These are phyloP conservation scores for Buteo buteo DNA, from an alignment of 2,113 vertebrate species.

Conservation along the genomic window DNA sequence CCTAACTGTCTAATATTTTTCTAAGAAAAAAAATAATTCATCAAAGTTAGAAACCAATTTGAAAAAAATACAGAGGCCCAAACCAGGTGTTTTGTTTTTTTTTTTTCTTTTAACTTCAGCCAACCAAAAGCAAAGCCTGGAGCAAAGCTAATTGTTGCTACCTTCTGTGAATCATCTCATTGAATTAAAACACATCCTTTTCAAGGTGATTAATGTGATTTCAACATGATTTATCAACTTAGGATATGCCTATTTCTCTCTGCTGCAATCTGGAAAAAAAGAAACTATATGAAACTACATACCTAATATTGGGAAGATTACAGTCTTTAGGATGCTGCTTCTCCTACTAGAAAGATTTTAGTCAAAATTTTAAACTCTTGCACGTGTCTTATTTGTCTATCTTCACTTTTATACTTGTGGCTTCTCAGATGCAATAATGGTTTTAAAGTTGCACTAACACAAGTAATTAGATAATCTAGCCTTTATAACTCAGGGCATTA, in stretches of 20 bases:
- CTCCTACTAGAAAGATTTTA: neutral
- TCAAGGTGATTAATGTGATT: neutral
- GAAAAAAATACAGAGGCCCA: neutral
- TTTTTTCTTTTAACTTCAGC: neutral
- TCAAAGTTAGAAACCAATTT: neutral
- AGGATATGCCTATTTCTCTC: neutral
- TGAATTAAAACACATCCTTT: neutral
- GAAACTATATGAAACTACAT: neutral
- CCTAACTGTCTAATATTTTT: neutral
- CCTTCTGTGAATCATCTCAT: neutral
- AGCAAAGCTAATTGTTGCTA: neutral
- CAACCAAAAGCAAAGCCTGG: neutral
- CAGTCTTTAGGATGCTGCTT: neutral
- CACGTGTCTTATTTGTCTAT: neutral
- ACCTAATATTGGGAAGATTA: neutral
- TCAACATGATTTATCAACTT: neutral
- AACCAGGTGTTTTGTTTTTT: neutral
- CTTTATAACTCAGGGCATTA: neutral
- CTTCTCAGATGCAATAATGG: neutral
- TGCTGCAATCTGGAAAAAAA: neutral
- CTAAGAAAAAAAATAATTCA: neutral
- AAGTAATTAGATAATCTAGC: neutral
- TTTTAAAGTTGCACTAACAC: neutral
- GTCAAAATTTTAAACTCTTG: neutral
- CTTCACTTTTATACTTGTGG: neutral